Evolutionary conservation across 2,888 invertebrate genomes (phyloP), one percentile per base, ranked within the genome.

Genomic region (Bombylius major): DNA sequence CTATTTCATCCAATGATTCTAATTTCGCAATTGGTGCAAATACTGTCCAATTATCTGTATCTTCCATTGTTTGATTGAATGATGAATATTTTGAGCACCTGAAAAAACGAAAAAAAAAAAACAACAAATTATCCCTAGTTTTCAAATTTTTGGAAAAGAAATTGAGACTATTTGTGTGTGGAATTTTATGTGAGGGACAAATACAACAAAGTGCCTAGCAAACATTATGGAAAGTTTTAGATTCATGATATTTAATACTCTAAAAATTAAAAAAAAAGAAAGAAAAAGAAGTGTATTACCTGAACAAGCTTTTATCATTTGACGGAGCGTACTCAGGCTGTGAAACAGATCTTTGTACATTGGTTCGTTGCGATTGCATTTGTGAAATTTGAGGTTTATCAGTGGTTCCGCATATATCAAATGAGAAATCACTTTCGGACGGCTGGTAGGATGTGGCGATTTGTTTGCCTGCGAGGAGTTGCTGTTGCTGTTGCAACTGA

Each of bases 1-100:
- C 80, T 70, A 80, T 77, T 71, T 82, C 82, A 66, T 82, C 83
- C 64, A 82, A 70, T 48, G 82, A 82, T 69, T 83, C 83, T 64
- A 82, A 73, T 68, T 81, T 79, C 55, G 82, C 83, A 61, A 83
- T 82, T 47, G 82, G 83, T 61, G 82, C 82, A 59, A 67, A 67
- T 54, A 65, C 63, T 56, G 65, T 65, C 67, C 67, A 67, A 58
- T 65, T 65, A 51, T 67, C 67, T n/a, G 62, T 57, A 59, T 67
- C 67, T 47, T 67, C 67, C 63, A 65, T 65, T 54, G 67, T 65
- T 64, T 67, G 67, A 60, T 66, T 67, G 54, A 67, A 67, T 46
- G 67, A 67, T 55, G 66, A 65, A 57, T 65, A 67, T 61, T 67
- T 67, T 62, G 67, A 67, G 64, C 66, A 65, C 61, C 67, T 67